phyloP scores from a whole-genome alignment of 2,888 invertebrate genomes.

The Eupeodes latifasciatus region DNA sequence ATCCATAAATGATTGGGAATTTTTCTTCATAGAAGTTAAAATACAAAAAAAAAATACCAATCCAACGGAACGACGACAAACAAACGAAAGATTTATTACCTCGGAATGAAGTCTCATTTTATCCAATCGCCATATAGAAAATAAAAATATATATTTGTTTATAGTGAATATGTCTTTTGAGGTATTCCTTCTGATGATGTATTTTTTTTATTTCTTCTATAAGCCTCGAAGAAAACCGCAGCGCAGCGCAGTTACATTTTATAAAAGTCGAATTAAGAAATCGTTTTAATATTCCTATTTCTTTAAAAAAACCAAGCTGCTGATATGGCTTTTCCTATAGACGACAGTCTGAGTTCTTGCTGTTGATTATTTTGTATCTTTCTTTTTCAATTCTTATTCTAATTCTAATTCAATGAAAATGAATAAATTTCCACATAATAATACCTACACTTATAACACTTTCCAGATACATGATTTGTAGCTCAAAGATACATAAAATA shows the following conservation, averaged over 20 bases:
- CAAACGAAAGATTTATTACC: constrained; percentile 71
- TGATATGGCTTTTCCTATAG: neutral
- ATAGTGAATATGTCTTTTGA: constrained; percentile 25
- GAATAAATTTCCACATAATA: constrained; percentile 26
- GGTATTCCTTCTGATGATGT: constrained; percentile 17
- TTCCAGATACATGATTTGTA: constrained; percentile 35
- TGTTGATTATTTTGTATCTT: constrained; percentile 44
- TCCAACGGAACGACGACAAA: constrained; percentile 55
- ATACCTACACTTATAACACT: constrained; percentile 24
- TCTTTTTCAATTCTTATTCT: neutral
- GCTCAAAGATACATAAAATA: constrained; percentile 33
- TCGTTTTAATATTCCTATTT: constrained; percentile 24
- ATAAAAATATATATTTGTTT: constrained; percentile 12
- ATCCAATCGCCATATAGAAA: constrained; percentile 60
- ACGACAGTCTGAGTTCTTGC: neutral
- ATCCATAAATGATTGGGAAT: constrained; percentile 69
- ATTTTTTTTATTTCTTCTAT: neutral
- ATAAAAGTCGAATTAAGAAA: constrained; percentile 52
- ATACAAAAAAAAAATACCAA: constrained; percentile 25
- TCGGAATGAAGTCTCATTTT: constrained; percentile 70
- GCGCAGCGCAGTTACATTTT: constrained; percentile 43
- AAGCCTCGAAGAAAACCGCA: constrained; percentile 6
- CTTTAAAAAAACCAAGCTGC: neutral
- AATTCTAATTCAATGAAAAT: constrained; percentile 29
- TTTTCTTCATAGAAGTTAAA: constrained; percentile 50